Percentiles rank a stretch among this genome's conserved stretches.
These are phyloP conservation scores for Babyrousa celebensis DNA, from an alignment of 2,797 vertebrate genomes.

Conservation along the genomic window DNA sequence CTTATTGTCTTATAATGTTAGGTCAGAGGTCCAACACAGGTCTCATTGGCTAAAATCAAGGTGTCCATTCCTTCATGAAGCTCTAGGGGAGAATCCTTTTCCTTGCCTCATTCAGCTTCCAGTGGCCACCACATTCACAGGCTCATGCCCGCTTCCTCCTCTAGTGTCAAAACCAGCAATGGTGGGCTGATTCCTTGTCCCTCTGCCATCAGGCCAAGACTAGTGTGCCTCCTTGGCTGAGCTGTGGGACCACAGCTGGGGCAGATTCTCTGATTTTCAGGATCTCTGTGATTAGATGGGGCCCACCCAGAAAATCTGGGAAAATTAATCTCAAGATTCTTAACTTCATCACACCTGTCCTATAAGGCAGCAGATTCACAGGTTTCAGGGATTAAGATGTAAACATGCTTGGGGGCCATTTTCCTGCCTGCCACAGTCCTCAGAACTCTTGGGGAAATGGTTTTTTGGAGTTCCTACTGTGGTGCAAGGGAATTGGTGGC, in stretches of 20 bases:
- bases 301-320: background rate
- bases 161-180: background rate
- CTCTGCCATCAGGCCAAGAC: background rate
- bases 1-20: background rate
- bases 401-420: background rate
- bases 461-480: background rate
- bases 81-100: background rate
- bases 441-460: conserved; percentile 1
- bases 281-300: conserved; percentile 52
- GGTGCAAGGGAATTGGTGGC: no score
- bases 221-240: no score
- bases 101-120: background rate
- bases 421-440: conserved; percentile 7
- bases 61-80: background rate
- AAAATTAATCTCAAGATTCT: background rate
- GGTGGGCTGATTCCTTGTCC: background rate
- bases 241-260: background rate
- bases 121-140: background rate
- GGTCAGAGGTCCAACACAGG: background rate
- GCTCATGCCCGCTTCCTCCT: background rate
- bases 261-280: conserved; percentile 4
- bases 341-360: background rate
- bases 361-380: background rate
- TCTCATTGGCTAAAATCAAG: background rate
- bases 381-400: background rate